phyloP scores from a whole-genome alignment of 2,888 invertebrate species.

The Campaea margaritaria region DNA sequence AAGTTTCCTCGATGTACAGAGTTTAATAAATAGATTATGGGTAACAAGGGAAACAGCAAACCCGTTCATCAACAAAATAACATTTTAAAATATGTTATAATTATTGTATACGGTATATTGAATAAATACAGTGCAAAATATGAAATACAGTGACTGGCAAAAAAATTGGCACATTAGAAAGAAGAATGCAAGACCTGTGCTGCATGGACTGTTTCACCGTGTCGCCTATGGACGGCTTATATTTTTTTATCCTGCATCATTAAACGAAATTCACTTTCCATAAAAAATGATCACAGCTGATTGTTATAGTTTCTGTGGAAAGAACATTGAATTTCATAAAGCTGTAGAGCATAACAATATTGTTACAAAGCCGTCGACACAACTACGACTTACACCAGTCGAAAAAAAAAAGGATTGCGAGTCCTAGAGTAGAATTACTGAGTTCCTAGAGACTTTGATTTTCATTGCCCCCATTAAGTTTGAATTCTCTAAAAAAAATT shows the following conservation, averaged over 20 bases:
- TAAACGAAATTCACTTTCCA: slow-evolving; percentile 13
- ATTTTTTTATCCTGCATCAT: slow-evolving; percentile 2
- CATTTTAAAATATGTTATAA: background rate
- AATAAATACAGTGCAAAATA: too few species aligned
- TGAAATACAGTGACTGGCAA: slow-evolving; percentile 20
- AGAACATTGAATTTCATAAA: slow-evolving; percentile 10
- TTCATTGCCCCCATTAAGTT: too few species aligned
- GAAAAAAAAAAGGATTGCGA: too few species aligned
- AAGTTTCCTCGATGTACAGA: slow-evolving; percentile 8
- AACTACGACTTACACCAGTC: too few species aligned
- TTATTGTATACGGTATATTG: background rate
- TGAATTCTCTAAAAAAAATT: too few species aligned
- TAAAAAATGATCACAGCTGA: background rate
- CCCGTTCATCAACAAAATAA: slow-evolving; percentile 7
- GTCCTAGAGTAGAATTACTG: too few species aligned
- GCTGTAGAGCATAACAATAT: background rate
- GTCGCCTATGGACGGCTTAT: background rate
- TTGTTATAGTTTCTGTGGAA: slow-evolving; percentile 1
- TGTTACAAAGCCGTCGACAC: background rate
- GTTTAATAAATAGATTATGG: slow-evolving; percentile 12
- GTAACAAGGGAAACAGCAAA: slow-evolving; percentile 8
- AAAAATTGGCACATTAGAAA: slow-evolving; percentile 9
- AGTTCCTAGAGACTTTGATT: too few species aligned
- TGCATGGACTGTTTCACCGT: background rate
- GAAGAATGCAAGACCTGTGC: background rate